phyloP scores from a whole-genome alignment of 2,797 vertebrate species.

The Chaenodraco wilsoni region DNA sequence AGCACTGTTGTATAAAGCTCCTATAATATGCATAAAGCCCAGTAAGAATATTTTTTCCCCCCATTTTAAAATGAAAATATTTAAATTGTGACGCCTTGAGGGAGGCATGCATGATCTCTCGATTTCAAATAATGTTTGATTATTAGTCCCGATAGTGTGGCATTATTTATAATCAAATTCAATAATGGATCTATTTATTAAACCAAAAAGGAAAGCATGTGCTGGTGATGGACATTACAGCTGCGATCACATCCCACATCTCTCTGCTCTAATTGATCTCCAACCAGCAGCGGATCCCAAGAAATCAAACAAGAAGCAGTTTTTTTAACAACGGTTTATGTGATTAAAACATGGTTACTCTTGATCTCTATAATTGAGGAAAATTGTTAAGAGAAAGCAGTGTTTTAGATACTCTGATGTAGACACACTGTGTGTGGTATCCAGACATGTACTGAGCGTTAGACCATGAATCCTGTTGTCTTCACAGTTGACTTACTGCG shows the following conservation, averaged over 20 bases:
- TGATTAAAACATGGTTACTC: background rate
- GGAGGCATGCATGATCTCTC: background rate
- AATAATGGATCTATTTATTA: background rate
- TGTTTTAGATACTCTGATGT: background rate
- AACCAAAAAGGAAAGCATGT: background rate
- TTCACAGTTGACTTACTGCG: background rate
- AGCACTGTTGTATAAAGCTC: background rate
- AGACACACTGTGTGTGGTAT: background rate
- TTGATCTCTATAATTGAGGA: background rate
- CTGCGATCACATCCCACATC: background rate
- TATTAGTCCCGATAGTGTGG: background rate
- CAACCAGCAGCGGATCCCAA: background rate
- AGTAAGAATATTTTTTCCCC: background rate
- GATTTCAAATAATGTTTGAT: background rate
- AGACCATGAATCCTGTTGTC: constrained; percentile 1
- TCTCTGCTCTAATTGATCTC: background rate
- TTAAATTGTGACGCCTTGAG: background rate
- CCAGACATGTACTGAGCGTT: background rate
- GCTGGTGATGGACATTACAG: background rate
- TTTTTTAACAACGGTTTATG: background rate
- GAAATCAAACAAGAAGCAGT: background rate
- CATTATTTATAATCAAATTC: background rate
- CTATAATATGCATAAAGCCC: background rate
- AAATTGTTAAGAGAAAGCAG: background rate
- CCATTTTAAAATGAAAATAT: background rate